phyloP scores from a whole-genome alignment of 2,888 invertebrate genomes.

The Lymantria monacha region DNA sequence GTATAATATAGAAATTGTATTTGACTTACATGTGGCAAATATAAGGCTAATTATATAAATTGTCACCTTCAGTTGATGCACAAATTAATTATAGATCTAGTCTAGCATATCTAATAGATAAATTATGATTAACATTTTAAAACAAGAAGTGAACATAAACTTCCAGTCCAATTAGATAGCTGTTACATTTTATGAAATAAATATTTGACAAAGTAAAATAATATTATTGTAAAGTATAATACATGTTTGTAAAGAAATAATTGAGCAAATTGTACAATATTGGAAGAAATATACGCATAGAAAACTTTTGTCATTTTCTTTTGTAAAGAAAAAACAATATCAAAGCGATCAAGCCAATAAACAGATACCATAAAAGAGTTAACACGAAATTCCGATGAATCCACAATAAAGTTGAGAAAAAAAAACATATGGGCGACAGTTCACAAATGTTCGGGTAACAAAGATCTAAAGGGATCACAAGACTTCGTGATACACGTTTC shows the following conservation, averaged over 20 bases:
- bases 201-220: background rate
- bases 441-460: conserved; percentile 61
- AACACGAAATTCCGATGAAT: conserved; percentile 46
- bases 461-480: conserved; percentile 60
- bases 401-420: conserved; percentile 62
- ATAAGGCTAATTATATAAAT: too few species aligned
- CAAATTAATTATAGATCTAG: too few species aligned
- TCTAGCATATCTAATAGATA: too few species aligned
- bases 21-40: too few species aligned
- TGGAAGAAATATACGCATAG: conserved; percentile 3
- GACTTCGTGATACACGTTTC: conserved; percentile 50
- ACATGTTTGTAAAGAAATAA: conserved; percentile 14
- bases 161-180: too few species aligned
- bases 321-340: conserved; percentile 24
- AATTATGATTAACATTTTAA: too few species aligned
- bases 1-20: too few species aligned
- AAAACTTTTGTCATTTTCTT: conserved; percentile 18
- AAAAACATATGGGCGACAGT: conserved; percentile 42
- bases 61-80: too few species aligned
- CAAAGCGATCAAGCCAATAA: conserved; percentile 31
- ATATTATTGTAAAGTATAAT: conserved; percentile 2
- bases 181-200: background rate
- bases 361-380: conserved; percentile 45
- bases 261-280: conserved; percentile 21
- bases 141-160: too few species aligned